Evolutionary conservation across 2,888 invertebrate species (phyloP).

Genomic region (Tachina grossa): DNA sequence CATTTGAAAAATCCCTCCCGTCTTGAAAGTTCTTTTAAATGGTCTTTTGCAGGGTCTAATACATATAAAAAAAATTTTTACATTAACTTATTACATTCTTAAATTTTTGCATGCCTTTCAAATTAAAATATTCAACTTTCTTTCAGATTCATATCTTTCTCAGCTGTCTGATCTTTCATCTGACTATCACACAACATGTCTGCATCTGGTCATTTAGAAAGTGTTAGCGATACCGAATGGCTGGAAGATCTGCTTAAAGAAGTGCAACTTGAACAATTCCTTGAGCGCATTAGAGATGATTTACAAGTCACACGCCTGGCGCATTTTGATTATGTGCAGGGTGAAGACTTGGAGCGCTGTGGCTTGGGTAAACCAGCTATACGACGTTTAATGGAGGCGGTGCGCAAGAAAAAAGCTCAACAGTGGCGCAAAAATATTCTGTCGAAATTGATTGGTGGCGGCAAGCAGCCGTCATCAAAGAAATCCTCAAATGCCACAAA

Average conservation of each 20-base stretch:
- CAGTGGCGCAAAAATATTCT: conserved; percentile 92
- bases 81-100: background rate
- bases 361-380: conserved; percentile 97
- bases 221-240: conserved; percentile 77
- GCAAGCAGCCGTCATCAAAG: conserved; percentile 84
- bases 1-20: too few species aligned
- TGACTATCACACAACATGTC: conserved; percentile 45
- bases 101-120: background rate
- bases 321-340: conserved; percentile 98
- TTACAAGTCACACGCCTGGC: conserved; percentile 95
- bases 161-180: conserved; percentile 1
- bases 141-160: conserved; percentile 23
- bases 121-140: background rate
- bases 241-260: conserved; percentile 92
- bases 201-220: conserved; percentile 64
- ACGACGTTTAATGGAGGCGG: conserved; percentile 93
- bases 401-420: conserved; percentile 92
- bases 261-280: conserved; percentile 96
- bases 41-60: too few species aligned
- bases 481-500: conserved; percentile 73
- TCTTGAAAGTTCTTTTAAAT: too few species aligned
- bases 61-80: too few species aligned
- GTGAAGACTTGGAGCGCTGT: conserved; percentile 96
- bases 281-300: conserved; percentile 94
- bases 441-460: conserved; percentile 89